These are phyloP conservation scores for Acronicta alni DNA, from an alignment of 2,888 invertebrate genomes.

Conservation along the genomic window DNA sequence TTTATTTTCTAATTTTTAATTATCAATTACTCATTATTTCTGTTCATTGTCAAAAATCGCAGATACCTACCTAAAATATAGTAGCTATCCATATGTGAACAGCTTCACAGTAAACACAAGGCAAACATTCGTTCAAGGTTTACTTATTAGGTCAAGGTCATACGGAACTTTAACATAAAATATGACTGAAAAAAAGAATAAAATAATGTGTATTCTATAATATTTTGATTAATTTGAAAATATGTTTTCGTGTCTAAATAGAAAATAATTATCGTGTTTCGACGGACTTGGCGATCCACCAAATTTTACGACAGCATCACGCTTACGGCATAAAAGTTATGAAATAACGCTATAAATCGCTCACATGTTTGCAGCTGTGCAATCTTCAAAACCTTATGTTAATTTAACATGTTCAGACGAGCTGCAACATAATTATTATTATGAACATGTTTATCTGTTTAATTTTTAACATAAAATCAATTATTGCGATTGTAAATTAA, in stretches of 20 bases:
- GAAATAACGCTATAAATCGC: constrained; percentile 43
- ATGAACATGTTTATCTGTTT: background rate
- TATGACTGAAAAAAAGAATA: background rate
- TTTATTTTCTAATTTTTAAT: too few relatives aligned
- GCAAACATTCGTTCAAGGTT: constrained; percentile 56
- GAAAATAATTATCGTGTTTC: constrained; percentile 26
- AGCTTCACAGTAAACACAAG: constrained; percentile 21
- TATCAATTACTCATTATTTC: too few relatives aligned
- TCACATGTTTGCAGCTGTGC: constrained; percentile 40
- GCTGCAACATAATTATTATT: background rate
- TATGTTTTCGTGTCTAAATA: constrained; percentile 22
- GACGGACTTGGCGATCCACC: constrained; percentile 39
- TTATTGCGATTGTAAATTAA: too few relatives aligned
- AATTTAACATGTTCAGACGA: constrained; percentile 4
- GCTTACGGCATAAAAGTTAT: constrained; percentile 36
- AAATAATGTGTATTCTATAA: background rate
- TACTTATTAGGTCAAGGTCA: constrained; percentile 79
- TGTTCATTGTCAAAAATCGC: too few relatives aligned
- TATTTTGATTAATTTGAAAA: background rate
- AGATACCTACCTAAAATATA: too few relatives aligned
- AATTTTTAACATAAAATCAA: background rate
- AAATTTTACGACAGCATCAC: constrained; percentile 29
- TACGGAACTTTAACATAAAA: constrained; percentile 34
- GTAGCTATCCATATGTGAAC: too few relatives aligned
- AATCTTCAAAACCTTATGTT: constrained; percentile 17